These are phyloP conservation scores for Choristoneura fumiferana DNA, from an alignment of 1,140 invertebrate genomes.

Conservation along the genomic window DNA sequence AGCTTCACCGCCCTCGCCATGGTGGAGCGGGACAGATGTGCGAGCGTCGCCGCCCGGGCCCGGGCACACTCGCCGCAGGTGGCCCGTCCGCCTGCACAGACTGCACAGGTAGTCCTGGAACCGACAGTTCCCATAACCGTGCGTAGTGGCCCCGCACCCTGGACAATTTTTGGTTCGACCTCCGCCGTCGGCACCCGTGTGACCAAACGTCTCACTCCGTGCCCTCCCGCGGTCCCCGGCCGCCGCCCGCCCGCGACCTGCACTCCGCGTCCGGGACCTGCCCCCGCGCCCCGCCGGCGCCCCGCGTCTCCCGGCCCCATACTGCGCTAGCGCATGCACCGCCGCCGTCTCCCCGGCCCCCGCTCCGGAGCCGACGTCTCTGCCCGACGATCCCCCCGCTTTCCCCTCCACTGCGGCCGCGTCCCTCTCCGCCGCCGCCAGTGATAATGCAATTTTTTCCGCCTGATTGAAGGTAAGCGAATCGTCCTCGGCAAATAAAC, in stretches of 20 bases:
- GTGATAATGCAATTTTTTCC: not conserved
- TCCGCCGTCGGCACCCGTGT: not conserved
- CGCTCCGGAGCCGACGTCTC: too few species aligned
- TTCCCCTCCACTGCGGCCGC: not conserved
- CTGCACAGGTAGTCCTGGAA: not conserved
- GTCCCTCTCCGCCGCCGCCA: not conserved
- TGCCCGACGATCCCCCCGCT: too few species aligned
- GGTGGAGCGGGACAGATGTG: too few species aligned
- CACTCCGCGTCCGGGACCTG: not conserved
- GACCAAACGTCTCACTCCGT: too few species aligned
- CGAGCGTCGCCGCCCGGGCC: too few species aligned
- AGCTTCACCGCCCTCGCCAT: not conserved
- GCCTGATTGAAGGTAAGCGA: not conserved
- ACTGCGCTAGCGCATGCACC: too few species aligned
- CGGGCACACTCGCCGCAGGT: conserved; percentile 12
- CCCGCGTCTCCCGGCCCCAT: too few species aligned
- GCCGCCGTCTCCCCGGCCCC: too few species aligned
- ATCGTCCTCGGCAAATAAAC: not conserved
- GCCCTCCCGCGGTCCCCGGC: too few species aligned
- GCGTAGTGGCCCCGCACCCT: not conserved
- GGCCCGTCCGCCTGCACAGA: not conserved
- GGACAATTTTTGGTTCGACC: not conserved
- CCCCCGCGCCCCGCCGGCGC: too few species aligned
- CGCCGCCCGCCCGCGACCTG: not conserved
- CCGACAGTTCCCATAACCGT: not conserved